These are phyloP conservation scores for Arrhopalites spinosus DNA, from an alignment of 2,888 invertebrate genomes.

Conservation along the genomic window DNA sequence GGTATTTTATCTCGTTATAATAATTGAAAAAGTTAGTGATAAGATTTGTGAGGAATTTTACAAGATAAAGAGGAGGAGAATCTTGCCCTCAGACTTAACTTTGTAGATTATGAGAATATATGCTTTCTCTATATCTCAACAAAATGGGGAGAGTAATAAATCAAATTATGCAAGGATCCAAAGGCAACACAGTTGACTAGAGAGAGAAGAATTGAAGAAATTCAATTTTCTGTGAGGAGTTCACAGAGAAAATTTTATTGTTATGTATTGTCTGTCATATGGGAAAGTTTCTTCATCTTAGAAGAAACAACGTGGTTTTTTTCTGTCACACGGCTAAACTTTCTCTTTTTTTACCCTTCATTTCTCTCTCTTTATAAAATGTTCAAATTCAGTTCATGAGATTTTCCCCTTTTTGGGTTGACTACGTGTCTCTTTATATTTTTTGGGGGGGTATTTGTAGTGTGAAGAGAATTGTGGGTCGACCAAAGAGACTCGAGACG, in stretches of 20 bases:
- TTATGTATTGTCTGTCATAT: background rate
- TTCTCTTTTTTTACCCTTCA: background rate
- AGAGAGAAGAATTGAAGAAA: background rate
- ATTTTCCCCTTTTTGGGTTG: background rate
- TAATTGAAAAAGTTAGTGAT: slow-evolving; percentile 2
- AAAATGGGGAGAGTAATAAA: background rate
- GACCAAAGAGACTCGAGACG: slow-evolving; percentile 72
- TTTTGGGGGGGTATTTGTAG: slow-evolving; percentile 61
- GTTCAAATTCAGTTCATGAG: background rate
- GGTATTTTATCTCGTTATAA: background rate
- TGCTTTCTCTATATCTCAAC: background rate
- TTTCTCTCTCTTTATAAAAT: background rate
- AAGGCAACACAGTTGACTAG: background rate
- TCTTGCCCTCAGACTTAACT: background rate
- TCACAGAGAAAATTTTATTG: background rate
- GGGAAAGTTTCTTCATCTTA: too few species aligned
- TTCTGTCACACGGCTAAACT: background rate
- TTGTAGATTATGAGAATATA: background rate
- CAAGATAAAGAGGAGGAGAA: background rate
- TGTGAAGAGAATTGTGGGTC: slow-evolving; percentile 78
- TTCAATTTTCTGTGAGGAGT: background rate
- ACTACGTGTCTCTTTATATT: background rate
- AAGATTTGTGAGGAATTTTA: background rate
- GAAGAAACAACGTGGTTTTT: too few species aligned
- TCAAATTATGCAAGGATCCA: background rate